phyloP scores from a whole-genome alignment of 1,140 invertebrate genomes.

The Drosophila rufa region DNA sequence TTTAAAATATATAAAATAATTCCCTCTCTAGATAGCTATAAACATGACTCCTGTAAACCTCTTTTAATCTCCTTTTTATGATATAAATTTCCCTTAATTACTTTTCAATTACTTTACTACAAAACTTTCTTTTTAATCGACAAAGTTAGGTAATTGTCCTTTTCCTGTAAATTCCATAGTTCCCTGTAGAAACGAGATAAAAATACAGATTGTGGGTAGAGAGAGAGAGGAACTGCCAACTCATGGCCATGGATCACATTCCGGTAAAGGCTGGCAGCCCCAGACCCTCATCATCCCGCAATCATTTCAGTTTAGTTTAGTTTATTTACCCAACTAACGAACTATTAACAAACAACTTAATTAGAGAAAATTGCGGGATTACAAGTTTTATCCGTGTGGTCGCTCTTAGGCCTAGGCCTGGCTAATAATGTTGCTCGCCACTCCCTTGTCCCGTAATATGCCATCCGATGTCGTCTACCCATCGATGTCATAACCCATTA shows the following conservation, averaged over 20 bases:
- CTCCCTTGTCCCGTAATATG: neutral
- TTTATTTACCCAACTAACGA: constrained; percentile 62
- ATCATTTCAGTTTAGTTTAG: constrained; percentile 22
- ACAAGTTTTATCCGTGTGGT: constrained; percentile 21
- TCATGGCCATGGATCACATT: constrained; percentile 38
- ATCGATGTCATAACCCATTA: constrained; percentile 67
- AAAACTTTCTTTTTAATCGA: constrained; percentile 3
- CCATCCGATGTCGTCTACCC: neutral
- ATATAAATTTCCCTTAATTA: neutral
- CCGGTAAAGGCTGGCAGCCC: constrained; percentile 15
- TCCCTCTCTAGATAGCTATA: neutral
- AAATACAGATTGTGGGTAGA: neutral
- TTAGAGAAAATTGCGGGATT: constrained; percentile 49
- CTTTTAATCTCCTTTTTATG: neutral
- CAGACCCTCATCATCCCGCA: constrained; percentile 8
- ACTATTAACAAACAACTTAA: constrained; percentile 56
- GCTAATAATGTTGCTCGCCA: constrained; percentile 1
- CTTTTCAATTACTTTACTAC: neutral
- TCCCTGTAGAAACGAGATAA: neutral
- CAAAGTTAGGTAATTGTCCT: constrained; percentile 10
- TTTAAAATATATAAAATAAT: neutral
- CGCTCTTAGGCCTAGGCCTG: neutral
- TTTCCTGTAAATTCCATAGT: neutral
- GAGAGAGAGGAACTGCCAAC: constrained; percentile 20
- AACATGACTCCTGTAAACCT: neutral